phyloP scores from a whole-genome alignment of 23 tunicate species.

The Trididemnum nubilum region DNA sequence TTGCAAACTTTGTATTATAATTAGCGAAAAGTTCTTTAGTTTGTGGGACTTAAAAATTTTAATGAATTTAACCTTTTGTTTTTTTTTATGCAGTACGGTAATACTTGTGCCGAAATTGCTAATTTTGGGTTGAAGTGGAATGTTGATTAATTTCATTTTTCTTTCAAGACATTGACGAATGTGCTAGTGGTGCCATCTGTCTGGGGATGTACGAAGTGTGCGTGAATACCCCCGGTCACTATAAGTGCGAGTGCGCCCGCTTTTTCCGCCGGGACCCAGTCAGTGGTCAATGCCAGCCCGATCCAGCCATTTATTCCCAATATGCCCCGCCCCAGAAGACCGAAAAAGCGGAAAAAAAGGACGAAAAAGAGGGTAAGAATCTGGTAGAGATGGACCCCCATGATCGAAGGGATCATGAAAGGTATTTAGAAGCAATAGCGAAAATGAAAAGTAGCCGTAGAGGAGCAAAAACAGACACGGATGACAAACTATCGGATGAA shows the following conservation, averaged over 20 bases:
- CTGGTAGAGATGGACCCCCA: constrained; percentile 26
- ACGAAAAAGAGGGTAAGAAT: constrained; percentile 15
- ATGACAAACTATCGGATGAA: constrained; percentile 60
- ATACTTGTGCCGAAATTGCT: too few relatives aligned
- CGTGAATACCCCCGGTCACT: constrained; percentile 93
- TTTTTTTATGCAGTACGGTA: too few relatives aligned
- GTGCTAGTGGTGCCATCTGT: constrained; percentile 95
- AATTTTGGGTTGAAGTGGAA: too few relatives aligned
- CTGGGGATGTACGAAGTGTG: constrained; percentile 97
- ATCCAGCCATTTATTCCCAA: constrained; percentile 89
- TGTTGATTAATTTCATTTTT: too few relatives aligned
- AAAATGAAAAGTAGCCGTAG: constrained; percentile 28
- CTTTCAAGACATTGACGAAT: constrained; percentile 88
- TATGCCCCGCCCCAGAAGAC: constrained; percentile 42
- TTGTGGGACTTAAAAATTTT: too few relatives aligned
- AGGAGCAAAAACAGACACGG: constrained; percentile 27
- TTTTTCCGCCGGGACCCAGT: constrained; percentile 90
- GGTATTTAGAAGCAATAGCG: constrained; percentile 25
- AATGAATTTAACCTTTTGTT: too few relatives aligned
- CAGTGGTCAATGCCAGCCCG: constrained; percentile 93
- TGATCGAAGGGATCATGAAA: constrained; percentile 45
- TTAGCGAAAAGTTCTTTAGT: too few relatives aligned
- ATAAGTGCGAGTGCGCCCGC: constrained; percentile 94
- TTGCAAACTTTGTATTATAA: too few relatives aligned
- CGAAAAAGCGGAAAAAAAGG: constrained; percentile 45